Evolutionary conservation across 2,888 invertebrate species (phyloP).

Genomic region (Xanthia togata): DNA sequence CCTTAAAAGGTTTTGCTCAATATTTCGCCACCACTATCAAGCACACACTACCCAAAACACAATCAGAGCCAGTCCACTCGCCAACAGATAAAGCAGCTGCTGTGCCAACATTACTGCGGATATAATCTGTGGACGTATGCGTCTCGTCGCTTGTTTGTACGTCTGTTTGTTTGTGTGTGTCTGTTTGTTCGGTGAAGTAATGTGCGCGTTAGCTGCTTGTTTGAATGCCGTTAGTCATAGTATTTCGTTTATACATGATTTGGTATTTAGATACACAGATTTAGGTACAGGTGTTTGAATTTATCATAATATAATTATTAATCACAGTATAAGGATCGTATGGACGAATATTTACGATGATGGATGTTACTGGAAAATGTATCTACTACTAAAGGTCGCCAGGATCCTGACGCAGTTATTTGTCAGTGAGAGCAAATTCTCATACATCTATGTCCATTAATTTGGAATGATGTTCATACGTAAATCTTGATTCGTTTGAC

Average conservation of each 20-base stretch:
- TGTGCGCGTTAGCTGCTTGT: constrained; percentile 22
- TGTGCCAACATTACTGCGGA: constrained; percentile 59
- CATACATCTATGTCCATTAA: neutral
- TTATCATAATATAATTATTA: too few relatives aligned
- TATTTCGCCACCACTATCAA: neutral
- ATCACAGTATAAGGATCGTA: neutral
- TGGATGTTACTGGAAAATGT: too few relatives aligned
- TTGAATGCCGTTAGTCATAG: constrained; percentile 31
- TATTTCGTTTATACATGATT: constrained; percentile 33
- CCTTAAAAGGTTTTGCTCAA: neutral
- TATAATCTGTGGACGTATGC: constrained; percentile 64
- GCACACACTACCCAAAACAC: constrained; percentile 11
- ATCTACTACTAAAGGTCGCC: too few relatives aligned
- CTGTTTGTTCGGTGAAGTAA: constrained; percentile 46
- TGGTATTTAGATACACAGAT: neutral
- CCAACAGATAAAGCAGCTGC: constrained; percentile 58
- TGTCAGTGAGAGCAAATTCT: neutral
- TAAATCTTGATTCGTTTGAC: neutral
- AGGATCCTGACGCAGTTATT: neutral
- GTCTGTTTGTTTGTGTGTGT: constrained; percentile 26
- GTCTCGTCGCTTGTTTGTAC: constrained; percentile 45
- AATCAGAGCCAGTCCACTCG: constrained; percentile 23
- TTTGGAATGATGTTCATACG: neutral
- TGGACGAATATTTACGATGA: neutral
- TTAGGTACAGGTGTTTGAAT: too few relatives aligned